These are phyloP conservation scores for Glossosoma conforme DNA, from an alignment of 1,140 invertebrate species.

Conservation along the genomic window DNA sequence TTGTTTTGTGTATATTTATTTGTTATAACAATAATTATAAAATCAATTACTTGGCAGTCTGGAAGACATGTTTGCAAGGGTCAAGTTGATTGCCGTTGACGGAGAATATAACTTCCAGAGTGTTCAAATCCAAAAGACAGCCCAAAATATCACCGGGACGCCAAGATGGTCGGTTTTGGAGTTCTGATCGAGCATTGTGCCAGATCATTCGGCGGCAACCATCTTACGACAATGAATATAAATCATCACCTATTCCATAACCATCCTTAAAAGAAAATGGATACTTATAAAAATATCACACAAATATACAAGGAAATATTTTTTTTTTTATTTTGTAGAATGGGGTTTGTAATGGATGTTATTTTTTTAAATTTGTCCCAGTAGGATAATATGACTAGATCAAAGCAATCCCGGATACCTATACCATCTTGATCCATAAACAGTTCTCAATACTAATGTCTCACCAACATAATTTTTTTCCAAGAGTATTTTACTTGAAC, in stretches of 20 bases:
- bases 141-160: conserved; percentile 80
- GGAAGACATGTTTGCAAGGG: conserved; percentile 69
- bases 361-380: too few species aligned
- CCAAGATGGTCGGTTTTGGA: conserved; percentile 66
- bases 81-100: conserved; percentile 73
- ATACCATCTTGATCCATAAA: too few species aligned
- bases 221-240: conserved; percentile 86
- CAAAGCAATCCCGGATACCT: too few species aligned
- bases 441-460: too few species aligned
- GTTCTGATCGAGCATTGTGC: conserved; percentile 75
- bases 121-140: conserved; percentile 72
- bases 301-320: background rate
- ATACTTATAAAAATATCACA: conserved; percentile 7
- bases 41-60: conserved; percentile 63
- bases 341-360: too few species aligned
- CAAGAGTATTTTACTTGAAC: too few species aligned
- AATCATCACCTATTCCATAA: conserved; percentile 92
- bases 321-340: too few species aligned
- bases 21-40: conserved; percentile 13
- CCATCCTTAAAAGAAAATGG: conserved; percentile 70
- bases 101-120: conserved; percentile 72
- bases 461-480: too few species aligned
- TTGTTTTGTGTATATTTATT: too few species aligned
- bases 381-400: too few species aligned
- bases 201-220: conserved; percentile 86